Conservation (phyloP, 1,140 invertebrate genomes). For the Drosophila truncata region DNA sequence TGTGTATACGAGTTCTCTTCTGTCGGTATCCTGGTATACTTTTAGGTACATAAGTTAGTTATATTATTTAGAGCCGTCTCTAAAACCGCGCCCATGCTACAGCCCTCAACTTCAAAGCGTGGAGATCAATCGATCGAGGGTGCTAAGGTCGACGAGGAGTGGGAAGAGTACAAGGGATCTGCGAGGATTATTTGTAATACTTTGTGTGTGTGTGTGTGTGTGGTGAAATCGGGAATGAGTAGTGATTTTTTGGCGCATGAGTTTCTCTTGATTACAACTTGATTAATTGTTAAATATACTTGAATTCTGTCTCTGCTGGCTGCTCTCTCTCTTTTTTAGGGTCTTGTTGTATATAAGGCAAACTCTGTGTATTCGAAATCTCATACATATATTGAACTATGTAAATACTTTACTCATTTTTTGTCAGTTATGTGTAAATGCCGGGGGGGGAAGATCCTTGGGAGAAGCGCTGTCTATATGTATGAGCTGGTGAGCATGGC, state of each 20-base stretch:
- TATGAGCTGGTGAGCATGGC: conserved; percentile 51
- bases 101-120: conserved; percentile 54
- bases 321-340: conserved; percentile 29
- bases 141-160: too few species aligned
- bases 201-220: conserved; percentile 11
- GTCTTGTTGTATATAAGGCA: conserved; percentile 79
- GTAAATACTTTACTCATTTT: conserved; percentile 70
- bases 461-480: conserved; percentile 29
- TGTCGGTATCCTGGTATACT: conserved; percentile 34
- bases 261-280: conserved; percentile 40
- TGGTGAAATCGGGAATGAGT: conserved; percentile 1
- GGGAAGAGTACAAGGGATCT: conserved; percentile 7
- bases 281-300: conserved; percentile 54
- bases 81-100: conserved; percentile 6
- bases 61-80: conserved; percentile 13
- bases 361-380: conserved; percentile 77
- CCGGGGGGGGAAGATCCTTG: conserved; percentile 70
- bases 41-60: conserved; percentile 56
- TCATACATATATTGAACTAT: conserved; percentile 75
- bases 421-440: conserved; percentile 39
- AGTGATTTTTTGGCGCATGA: conserved; percentile 51
- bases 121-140: conserved; percentile 53
- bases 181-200: conserved; percentile 43
- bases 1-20: conserved; percentile 13
- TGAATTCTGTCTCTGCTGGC: conserved; percentile 20